Percentiles rank a stretch among this genome's conserved stretches.
Evolutionary conservation across 2,797 vertebrate genomes (phyloP).

Genomic region (Microctenopoma steveboyesi): DNA sequence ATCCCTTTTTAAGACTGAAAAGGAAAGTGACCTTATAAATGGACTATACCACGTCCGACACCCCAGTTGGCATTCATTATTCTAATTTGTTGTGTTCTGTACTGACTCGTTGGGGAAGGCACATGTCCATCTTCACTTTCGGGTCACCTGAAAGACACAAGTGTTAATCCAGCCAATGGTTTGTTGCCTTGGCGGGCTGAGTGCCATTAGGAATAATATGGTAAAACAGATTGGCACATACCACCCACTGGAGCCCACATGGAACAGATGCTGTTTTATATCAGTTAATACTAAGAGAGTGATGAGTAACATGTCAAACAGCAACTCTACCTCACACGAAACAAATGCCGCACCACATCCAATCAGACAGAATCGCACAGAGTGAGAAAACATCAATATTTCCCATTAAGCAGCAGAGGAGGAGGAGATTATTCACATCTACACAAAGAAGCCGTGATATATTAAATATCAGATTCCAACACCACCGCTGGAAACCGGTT

Average conservation of each 20-base stretch:
- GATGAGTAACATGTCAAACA: constrained; percentile 11
- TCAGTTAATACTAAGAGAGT: background rate
- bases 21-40: background rate
- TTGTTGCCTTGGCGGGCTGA: constrained; percentile 54
- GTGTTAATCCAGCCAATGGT: constrained; percentile 59
- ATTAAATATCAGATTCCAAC: constrained; percentile 25
- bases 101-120: background rate
- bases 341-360: background rate
- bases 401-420: background rate
- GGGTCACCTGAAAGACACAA: constrained; percentile 5
- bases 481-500: constrained; percentile 16
- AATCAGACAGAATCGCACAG: background rate
- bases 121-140: background rate
- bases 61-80: background rate
- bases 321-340: background rate
- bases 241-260: constrained; percentile 16
- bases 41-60: background rate
- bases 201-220: constrained; percentile 48
- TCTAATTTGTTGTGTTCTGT: background rate
- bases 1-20: too few species aligned
- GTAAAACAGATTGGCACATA: constrained; percentile 44
- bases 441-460: background rate
- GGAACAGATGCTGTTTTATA: constrained; percentile 21
- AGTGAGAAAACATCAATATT: background rate
- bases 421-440: background rate